phyloP scores from a whole-genome alignment of 2,797 vertebrate genomes.

The Leuciscus waleckii region DNA sequence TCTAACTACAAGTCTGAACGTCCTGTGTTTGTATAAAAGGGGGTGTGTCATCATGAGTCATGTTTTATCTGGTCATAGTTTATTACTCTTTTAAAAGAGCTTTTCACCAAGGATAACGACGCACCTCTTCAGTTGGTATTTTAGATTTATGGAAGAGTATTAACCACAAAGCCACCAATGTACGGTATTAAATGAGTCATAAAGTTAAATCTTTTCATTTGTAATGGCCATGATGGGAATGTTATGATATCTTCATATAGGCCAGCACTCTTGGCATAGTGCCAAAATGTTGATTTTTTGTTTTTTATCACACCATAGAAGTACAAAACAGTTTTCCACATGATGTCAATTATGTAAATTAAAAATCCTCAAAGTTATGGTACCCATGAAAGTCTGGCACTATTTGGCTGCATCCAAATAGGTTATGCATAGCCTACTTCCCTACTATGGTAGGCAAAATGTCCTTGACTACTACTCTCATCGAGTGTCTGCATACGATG shows the following conservation, averaged over 20 bases:
- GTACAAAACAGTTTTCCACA: background rate
- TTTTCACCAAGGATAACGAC: constrained; percentile 11
- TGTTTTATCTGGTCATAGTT: constrained; percentile 31
- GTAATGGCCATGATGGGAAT: background rate
- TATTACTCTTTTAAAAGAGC: constrained; percentile 30
- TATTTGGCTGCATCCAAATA: no score
- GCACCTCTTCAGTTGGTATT: constrained; percentile 1
- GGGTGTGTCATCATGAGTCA: constrained; percentile 40
- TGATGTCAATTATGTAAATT: background rate
- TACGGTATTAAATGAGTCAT: background rate
- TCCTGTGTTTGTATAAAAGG: constrained; percentile 41
- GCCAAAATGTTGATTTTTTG: background rate
- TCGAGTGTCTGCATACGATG: background rate
- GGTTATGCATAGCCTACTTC: no score
- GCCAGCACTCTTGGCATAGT: background rate
- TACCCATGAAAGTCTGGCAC: no score
- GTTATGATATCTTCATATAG: background rate
- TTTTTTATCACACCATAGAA: no score
- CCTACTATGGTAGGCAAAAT: no score
- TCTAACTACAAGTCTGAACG: constrained; percentile 41
- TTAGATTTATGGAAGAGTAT: constrained; percentile 16
- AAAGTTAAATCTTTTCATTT: background rate
- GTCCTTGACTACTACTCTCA: no score
- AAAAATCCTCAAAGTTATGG: no score
- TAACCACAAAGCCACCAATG: constrained; percentile 16